These are phyloP conservation scores for Nemapogon koenigi DNA, from an alignment of 2,888 invertebrate genomes.

Conservation along the genomic window DNA sequence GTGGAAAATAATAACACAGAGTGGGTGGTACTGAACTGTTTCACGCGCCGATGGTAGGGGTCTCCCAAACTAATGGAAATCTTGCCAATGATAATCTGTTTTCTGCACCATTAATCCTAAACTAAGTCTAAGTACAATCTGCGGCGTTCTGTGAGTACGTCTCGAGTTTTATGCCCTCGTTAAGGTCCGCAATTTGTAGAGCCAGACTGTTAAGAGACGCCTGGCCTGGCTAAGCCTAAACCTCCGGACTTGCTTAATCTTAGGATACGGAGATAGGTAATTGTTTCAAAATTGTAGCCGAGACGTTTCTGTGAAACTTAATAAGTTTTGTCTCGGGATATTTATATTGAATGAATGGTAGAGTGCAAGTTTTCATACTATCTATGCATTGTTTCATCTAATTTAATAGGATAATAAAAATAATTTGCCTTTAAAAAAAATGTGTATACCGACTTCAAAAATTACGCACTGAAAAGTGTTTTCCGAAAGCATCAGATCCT, in stretches of 20 bases:
- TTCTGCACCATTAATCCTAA: constrained; percentile 67
- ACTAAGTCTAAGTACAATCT: constrained; percentile 63
- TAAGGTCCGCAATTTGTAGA: constrained; percentile 65
- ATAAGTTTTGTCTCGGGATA: too few species aligned
- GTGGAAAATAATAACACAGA: constrained; percentile 64
- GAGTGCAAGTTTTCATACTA: too few species aligned
- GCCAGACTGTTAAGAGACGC: constrained; percentile 55
- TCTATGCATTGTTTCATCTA: too few species aligned
- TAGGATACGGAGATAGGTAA: constrained; percentile 59
- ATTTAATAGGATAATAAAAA: too few species aligned
- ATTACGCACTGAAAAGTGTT: too few species aligned
- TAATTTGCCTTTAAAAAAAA: too few species aligned
- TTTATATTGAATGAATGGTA: too few species aligned
- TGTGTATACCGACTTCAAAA: too few species aligned
- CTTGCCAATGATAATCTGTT: constrained; percentile 66
- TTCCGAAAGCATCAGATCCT: too few species aligned
- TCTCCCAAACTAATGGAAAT: constrained; percentile 52
- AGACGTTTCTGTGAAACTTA: too few species aligned
- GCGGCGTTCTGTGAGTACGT: constrained; percentile 56
- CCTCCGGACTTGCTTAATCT: constrained; percentile 64
- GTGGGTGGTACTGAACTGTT: constrained; percentile 51
- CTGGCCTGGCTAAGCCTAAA: constrained; percentile 21
- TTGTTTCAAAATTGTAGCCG: constrained; percentile 60
- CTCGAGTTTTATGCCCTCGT: constrained; percentile 62
- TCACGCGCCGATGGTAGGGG: constrained; percentile 63